Evolutionary conservation across 2,888 invertebrate genomes (phyloP), one percentile per base, ranked within the genome.

Genomic region (Monopis laevigella): DNA sequence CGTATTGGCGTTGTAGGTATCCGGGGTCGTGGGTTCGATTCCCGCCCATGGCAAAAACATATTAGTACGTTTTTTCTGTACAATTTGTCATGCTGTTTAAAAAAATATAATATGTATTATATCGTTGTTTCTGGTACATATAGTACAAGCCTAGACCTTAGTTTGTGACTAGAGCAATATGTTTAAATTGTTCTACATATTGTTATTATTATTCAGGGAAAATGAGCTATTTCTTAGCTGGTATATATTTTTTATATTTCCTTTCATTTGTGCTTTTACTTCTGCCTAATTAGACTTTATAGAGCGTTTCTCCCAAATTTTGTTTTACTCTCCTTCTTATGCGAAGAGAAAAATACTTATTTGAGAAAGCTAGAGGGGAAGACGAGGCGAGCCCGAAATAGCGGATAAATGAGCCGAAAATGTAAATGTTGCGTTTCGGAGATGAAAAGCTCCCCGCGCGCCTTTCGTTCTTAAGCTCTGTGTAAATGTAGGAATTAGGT

Each of bases 351-450:
- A 75, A 73, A 71, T 75, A 74, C 68, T 77, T 75, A 72, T 70
- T 73, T 70, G 68, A 63, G 65, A 59, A 63, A 48, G 39, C 49
- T 47, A 43, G 10, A 13, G 45, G 45, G 54, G 50, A 56, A 54
- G 58, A 58, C 42, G 30, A 58, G 58, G 59, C 56, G 65, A 62
- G 69, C 74, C 68, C 75, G 74, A 80, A 80, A 80, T 80, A 80
- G 80, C 80, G 77, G 77, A 78, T 80, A 80, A 80, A 80, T 80
- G 80, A 80, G 80, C 77, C 80, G 80, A 80, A 80, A 80, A 80
- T 80, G 80, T 80, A 80, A 80, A 80, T 80, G 80, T 77, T 71
- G 73, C 75, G 80, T 73, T 77, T 74, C 72, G 67, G 69, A 80
- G 75, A 80, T 78, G 80, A 80, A 80, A 78, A 78, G 77, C 77